Conservation (phyloP, 2,888 invertebrate genomes). For the Eristalis tenax region DNA sequence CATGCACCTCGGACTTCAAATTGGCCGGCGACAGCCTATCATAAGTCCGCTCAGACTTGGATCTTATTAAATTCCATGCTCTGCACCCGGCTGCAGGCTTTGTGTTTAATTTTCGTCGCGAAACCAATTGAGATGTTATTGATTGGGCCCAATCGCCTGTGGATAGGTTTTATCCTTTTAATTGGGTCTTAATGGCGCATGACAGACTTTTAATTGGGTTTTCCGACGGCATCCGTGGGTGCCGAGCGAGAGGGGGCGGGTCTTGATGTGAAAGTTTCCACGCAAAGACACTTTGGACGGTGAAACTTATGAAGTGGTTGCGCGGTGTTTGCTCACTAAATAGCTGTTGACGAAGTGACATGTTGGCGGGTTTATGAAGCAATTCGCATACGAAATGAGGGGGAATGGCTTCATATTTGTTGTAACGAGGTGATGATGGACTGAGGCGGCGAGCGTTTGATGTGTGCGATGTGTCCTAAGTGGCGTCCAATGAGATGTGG, state of each 20-base stretch:
- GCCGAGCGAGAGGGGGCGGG: not conserved
- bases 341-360: not conserved
- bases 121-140: constrained; percentile 51
- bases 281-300: not conserved
- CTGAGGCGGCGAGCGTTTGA: not conserved
- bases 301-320: not conserved
- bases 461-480: not conserved
- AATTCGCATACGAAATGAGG: not conserved
- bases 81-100: not conserved
- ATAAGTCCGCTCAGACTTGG: constrained; percentile 39
- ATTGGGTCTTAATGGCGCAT: not conserved
- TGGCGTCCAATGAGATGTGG: not conserved
- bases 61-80: too few relatives aligned
- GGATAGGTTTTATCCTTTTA: not conserved
- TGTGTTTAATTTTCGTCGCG: constrained; percentile 44
- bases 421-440: not conserved
- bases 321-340: not conserved
- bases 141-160: constrained; percentile 1
- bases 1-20: constrained; percentile 26
- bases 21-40: constrained; percentile 11
- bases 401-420: not conserved
- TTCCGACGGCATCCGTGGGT: not conserved
- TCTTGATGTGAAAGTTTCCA: not conserved
- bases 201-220: not conserved
- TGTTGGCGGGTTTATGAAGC: not conserved